These are phyloP conservation scores for Parauchenoglanis punctatus DNA, from an alignment of 2,797 vertebrate species.

Conservation along the genomic window DNA sequence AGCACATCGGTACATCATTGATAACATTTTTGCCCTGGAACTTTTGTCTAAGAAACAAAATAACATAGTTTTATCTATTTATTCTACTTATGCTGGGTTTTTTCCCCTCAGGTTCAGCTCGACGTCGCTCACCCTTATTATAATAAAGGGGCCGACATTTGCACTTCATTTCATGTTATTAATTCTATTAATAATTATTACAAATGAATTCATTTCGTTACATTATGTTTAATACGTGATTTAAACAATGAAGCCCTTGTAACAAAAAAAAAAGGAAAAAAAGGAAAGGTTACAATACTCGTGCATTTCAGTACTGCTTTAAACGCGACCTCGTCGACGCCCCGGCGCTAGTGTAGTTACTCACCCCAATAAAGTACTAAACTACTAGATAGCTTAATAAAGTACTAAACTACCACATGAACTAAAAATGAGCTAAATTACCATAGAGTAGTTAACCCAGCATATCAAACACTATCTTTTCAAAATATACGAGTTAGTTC, in stretches of 20 bases:
- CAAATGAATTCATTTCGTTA: background rate
- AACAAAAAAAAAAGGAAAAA: background rate
- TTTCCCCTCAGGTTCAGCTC: background rate
- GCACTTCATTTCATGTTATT: background rate
- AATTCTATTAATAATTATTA: background rate
- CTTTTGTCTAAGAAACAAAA: background rate
- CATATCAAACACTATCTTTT: background rate
- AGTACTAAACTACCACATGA: too few species aligned
- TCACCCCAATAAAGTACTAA: background rate
- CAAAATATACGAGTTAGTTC: background rate
- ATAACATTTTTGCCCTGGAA: background rate
- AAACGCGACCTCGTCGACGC: background rate
- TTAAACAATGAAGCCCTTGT: background rate
- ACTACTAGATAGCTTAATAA: too few species aligned
- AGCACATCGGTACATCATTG: background rate
- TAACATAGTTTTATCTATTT: background rate
- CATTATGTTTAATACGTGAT: background rate
- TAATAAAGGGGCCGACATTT: background rate
- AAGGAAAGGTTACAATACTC: background rate
- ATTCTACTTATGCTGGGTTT: background rate
- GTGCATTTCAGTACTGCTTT: constrained; percentile 8
- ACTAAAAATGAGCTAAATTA: background rate
- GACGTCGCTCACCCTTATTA: background rate
- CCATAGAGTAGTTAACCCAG: background rate
- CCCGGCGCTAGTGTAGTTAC: background rate